Base-by-base conservation (phyloP, 2,113 vertebrate genomes). In the Calyptomena viridis region DNA sequence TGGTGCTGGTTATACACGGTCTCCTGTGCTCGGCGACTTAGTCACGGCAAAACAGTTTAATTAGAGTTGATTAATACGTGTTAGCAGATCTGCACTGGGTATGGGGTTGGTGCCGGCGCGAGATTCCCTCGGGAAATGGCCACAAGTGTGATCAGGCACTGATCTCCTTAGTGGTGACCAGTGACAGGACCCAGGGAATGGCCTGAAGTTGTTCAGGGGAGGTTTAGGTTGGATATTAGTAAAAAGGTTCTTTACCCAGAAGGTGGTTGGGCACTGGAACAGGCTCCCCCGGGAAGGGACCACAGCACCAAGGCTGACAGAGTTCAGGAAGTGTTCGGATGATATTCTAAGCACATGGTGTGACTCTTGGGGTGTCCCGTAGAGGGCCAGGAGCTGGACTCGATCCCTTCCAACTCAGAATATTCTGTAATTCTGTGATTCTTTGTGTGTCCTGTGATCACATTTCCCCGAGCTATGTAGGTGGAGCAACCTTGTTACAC, bases 11-110 rank as follows among this genome's bases (percentile, higher is more conserved):
- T 37, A 28, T 1, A n/a, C 33, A 5, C 25, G 1, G 23, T 4
- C 50, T 27, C 22, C 20, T 24, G 2, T 4, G 39, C 7, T 9
- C 12, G 42, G 11, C 17, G 8, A 1, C 5, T 14, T 4, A 4
- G 15, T 5, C 12, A 1, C 2, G 55, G 68, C 14, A n/a, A 10
- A 18, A 9, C 22, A 2, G 59, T n/a, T 33, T 42, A 9, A 17
- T 47, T 37, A 19, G 78, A 6, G 22, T 2, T 21, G 46, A 10
- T 81, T 3, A 52, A n/a, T 12, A 2, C 3, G 0, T 0, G 25
- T 40, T 9, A 14, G 8, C 27, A 8, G 55, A 3, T 9, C 64
- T 21, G 44, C 39, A 0, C 30, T 2, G 44, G 21, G 2, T 13
- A 12, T 13, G 37, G 28, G 20, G 1, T 2, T 2, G 58, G 44